Conservation (phyloP, 2,888 invertebrate genomes). For the Diarsia dahlii region DNA sequence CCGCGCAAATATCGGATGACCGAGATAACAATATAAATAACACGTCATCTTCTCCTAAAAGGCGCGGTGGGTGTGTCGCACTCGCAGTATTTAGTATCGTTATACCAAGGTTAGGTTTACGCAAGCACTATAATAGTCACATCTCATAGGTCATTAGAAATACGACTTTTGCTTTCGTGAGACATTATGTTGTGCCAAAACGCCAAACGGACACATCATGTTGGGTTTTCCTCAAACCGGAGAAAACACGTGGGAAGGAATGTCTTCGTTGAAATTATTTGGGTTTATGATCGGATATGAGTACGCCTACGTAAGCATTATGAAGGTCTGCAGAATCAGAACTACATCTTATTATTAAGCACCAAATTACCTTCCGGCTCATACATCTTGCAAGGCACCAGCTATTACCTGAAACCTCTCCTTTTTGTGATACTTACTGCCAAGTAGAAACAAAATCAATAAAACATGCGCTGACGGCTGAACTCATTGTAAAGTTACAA, state of each 20-base stretch:
- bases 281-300: background rate
- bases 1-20: conserved; percentile 45
- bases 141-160: conserved; percentile 46
- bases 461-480: conserved; percentile 8
- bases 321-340: conserved; percentile 3
- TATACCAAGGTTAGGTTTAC: conserved; percentile 67
- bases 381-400: background rate
- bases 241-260: background rate
- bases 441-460: conserved; percentile 29
- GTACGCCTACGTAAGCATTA: background rate
- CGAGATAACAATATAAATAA: conserved; percentile 54
- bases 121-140: conserved; percentile 53
- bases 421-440: background rate
- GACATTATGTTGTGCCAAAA: conserved; percentile 20
- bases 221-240: conserved; percentile 20
- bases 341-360: background rate
- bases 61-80: conserved; percentile 66
- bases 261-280: conserved; percentile 13
- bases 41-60: conserved; percentile 57
- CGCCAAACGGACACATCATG: conserved; percentile 3
- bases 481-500: conserved; percentile 12
- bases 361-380: background rate
- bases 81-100: conserved; percentile 59
- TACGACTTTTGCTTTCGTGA: conserved; percentile 38
- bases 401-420: background rate